Conservation (phyloP, 64 coral and sea anemone genomes). For the Stichodactyla mertensii region DNA sequence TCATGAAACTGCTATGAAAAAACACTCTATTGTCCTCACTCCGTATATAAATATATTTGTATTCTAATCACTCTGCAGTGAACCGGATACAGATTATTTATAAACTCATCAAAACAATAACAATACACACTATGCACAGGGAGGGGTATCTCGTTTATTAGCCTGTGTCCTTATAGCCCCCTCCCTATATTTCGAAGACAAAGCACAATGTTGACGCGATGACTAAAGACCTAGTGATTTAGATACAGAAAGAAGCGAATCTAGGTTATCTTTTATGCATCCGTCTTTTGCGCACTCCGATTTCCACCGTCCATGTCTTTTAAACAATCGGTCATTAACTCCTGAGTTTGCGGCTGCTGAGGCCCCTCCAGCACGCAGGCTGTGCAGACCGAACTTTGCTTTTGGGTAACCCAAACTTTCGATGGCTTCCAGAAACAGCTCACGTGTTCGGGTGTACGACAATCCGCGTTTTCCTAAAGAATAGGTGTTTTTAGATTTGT, state of each 20-base stretch:
- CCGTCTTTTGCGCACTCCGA: constrained; percentile 32
- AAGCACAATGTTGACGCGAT: too few relatives aligned
- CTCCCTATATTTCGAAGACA: too few relatives aligned
- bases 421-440: constrained; percentile 30
- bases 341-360: constrained; percentile 40
- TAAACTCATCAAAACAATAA: too few relatives aligned
- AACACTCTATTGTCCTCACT: too few relatives aligned
- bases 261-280: constrained; percentile 28
- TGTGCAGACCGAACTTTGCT: constrained; percentile 26
- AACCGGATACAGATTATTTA: too few relatives aligned
- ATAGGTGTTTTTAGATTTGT: too few relatives aligned
- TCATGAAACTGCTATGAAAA: too few relatives aligned
- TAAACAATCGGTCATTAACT: constrained; percentile 30
- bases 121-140: too few relatives aligned
- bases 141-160: too few relatives aligned
- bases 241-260: constrained; percentile 34
- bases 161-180: too few relatives aligned
- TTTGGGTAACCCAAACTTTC: constrained; percentile 24
- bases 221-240: constrained; percentile 31
- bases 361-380: constrained; percentile 28
- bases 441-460: constrained; percentile 7
- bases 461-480: not conserved
- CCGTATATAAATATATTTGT: too few relatives aligned
- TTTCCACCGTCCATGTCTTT: constrained; percentile 39
- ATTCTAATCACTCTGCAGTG: too few relatives aligned